Evolutionary conservation across 2,797 vertebrate genomes (phyloP), one percentile per base, ranked within the genome.

Genomic region (Hozukius guyotensis): DNA sequence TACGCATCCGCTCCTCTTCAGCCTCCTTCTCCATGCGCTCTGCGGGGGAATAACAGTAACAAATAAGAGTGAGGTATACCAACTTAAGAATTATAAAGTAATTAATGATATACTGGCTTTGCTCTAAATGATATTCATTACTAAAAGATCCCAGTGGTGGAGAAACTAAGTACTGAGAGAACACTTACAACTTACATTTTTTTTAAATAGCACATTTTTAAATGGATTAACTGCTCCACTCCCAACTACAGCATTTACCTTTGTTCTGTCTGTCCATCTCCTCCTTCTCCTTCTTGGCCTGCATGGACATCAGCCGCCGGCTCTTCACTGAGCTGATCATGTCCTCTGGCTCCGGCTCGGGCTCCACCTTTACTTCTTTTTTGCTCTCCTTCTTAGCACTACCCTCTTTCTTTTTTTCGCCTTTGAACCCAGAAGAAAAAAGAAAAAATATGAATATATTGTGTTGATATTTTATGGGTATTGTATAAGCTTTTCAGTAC

Each of bases 281-380:
- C 73, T 99, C 98, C 27, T 97, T 97, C 27, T 98, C 97, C 84
- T 97, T 99, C 93, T 99, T 99, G 61, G 97, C 98, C 89, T 98
- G 98, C 76, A 98, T 97, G 74, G 97, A 89, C 93, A 97, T 97
- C 78, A 99, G 95, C 32, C 97, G 95, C 70, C 98, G 95, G 92
- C 97, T 99, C 92, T 99, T 99, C 87, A 99, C 97, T 1, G 97
- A 96, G 80, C 97, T 99, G 88, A 99, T 96, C 97, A 99, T 97
- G 91, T 99, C 98, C 62, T 98, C 98, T 0, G 96, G 87, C 87
- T 98, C 96, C 1, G 93, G 94, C 68, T 95, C 89, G 0, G 93
- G 95, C 72, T 95, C 90, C 6, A 74, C 87, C 60, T 94, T 94
- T 0, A 88, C 71, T 87, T 91, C 96, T 42, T 96, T 96, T 55